Base-by-base conservation (phyloP, 2,797 vertebrate genomes). In the Enteromius argenteus region DNA sequence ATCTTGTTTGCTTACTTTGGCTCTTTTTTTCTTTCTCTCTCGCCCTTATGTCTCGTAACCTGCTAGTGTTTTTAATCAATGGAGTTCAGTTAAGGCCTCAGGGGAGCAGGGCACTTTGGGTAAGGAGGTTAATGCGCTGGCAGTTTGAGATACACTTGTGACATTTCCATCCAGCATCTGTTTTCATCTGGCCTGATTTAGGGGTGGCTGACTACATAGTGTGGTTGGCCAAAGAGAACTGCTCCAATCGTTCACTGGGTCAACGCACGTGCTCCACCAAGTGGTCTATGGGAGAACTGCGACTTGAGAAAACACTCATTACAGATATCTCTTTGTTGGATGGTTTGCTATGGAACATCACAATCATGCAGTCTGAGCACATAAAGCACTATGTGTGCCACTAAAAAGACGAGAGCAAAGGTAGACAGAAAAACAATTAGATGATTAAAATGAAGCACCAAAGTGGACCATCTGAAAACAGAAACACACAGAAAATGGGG, bases 91-190 rank as follows among this genome's bases (percentile, higher is more conserved):
- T 71, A 30, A 72, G 85, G 88, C 82, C 72, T 81, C 76, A 84
- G 88, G 88, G 92, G 91, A 92, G 89, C 86, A 86, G 88, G 92
- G 86, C 90, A 92, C 89, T 89, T 85, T 90, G 90, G 93, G 92
- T 94, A 92, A 94, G 85, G 90, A 93, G 94, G 94, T 96, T 95
- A 95, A 95, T 95, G 93, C 90, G 93, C 92, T 94, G 92, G 94
- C 94, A 94, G 93, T 95, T 94, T 94, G 93, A 95, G 95, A 95
- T 95, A 94, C 90, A 92, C 93, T 91, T 88, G 86, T 95, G 94
- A 95, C 94, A 95, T 96, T 96, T 96, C 92, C 94, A 93, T 95
- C 92, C 87, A 81, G 91, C 92, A 92, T 94, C 93, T 94, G 93
- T 95, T 95, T 90, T 95, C 94, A 94, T 94, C 90, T 87, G 82